Conservation (phyloP, 2,113 vertebrate genomes). For the Phylloscopus trochilus region DNA sequence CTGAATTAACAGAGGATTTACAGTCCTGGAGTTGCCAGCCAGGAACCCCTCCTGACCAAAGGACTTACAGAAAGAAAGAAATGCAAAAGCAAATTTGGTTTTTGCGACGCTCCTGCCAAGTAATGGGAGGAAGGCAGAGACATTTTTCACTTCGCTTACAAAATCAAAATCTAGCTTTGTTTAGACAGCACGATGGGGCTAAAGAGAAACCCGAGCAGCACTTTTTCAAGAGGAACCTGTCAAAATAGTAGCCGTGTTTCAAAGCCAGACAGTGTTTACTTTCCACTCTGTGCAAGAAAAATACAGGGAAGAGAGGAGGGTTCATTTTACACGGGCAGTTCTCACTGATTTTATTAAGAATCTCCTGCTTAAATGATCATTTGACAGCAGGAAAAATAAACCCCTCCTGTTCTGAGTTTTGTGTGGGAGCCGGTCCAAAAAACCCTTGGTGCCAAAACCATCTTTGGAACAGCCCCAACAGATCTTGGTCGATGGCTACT, state of each 20-base stretch:
- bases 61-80: not conserved
- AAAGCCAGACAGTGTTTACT: conserved; percentile 35
- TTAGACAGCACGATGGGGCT: conserved; percentile 30
- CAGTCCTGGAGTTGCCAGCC: not conserved
- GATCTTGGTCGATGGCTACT: not conserved
- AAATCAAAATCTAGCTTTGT: conserved; percentile 32
- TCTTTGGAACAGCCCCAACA: not conserved
- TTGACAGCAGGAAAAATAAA: conserved; percentile 10
- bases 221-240: conserved; percentile 51
- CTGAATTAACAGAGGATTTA: not conserved
- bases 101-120: not conserved
- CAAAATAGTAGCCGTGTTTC: conserved; percentile 41
- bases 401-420: not conserved
- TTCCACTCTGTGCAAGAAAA: conserved; percentile 9
- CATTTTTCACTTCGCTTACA: conserved; percentile 36
- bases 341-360: conserved; percentile 19
- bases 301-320: not conserved
- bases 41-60: conserved; percentile 20
- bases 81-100: not conserved
- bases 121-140: conserved; percentile 2
- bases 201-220: conserved; percentile 38
- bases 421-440: not conserved
- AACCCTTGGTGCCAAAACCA: not conserved
- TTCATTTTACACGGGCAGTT: not conserved
- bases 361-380: conserved; percentile 31